phyloP scores from a whole-genome alignment of 1,140 invertebrate species.

The Cryptotermes secundus region DNA sequence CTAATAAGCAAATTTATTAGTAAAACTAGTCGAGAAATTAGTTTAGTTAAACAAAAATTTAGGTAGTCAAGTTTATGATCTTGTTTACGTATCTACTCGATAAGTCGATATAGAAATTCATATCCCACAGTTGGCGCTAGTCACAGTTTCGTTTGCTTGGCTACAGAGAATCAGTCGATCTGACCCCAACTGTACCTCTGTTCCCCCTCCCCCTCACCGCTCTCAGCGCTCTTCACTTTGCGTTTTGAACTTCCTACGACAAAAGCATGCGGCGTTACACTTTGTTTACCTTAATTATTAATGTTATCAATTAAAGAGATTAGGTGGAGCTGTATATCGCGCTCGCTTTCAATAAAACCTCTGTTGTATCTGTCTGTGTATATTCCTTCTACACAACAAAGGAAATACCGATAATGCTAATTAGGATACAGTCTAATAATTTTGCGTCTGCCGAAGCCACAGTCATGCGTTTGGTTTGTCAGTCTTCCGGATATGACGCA shows the following conservation, averaged over 20 bases:
- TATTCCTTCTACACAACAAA: neutral
- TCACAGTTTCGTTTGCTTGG: too few species aligned
- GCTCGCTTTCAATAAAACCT: neutral
- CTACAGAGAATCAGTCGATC: neutral
- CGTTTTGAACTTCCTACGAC: neutral
- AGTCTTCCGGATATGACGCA: too few species aligned
- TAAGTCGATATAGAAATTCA: too few species aligned
- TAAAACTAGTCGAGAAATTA: too few species aligned
- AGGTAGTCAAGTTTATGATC: too few species aligned
- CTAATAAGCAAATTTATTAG: too few species aligned
- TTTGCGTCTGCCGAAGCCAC: neutral
- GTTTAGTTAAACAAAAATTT: too few species aligned
- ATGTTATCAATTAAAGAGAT: slow-evolving; percentile 14
- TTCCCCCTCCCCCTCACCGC: neutral
- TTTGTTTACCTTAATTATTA: slow-evolving; percentile 18
- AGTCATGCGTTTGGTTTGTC: neutral
- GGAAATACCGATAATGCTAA: slow-evolving; percentile 10
- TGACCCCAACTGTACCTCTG: neutral
- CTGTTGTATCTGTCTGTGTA: neutral
- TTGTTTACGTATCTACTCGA: too few species aligned
- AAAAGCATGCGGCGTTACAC: neutral
- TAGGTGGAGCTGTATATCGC: neutral
- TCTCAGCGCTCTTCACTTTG: too few species aligned
- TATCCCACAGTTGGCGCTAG: too few species aligned
- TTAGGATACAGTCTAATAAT: neutral